Evolutionary conservation across 1,140 invertebrate species (phyloP).

Genomic region (Cotesia typhae): DNA sequence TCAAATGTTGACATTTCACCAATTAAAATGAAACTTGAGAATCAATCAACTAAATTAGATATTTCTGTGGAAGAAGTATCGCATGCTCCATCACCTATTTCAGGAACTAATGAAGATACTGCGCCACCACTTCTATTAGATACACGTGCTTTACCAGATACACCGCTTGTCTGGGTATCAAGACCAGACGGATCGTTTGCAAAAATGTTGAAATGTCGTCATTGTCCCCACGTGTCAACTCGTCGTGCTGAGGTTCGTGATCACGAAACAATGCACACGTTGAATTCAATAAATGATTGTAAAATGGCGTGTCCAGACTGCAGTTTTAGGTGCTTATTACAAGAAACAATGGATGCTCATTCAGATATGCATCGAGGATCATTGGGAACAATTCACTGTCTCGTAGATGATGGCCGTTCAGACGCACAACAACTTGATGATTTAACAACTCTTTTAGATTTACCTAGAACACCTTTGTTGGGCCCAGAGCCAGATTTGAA

Average conservation of each 20-base stretch:
- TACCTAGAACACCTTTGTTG: constrained; percentile 46
- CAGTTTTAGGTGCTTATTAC: constrained; percentile 81
- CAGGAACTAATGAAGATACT: not conserved
- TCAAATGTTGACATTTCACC: constrained; percentile 43
- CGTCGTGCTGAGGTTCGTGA: constrained; percentile 83
- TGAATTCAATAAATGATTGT: constrained; percentile 59
- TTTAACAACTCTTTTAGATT: constrained; percentile 57
- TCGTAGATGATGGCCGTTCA: constrained; percentile 69
- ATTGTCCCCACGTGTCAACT: constrained; percentile 84
- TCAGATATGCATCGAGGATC: constrained; percentile 79
- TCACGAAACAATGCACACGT: constrained; percentile 84
- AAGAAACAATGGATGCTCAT: constrained; percentile 79
- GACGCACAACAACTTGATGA: constrained; percentile 77
- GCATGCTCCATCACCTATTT: not conserved
- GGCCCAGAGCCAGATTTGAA: constrained; percentile 55
- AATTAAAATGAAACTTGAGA: constrained; percentile 40
- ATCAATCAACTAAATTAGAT: constrained; percentile 18
- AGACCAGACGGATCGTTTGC: constrained; percentile 73
- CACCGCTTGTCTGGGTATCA: constrained; percentile 78
- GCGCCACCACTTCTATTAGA: constrained; percentile 56
- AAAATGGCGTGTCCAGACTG: constrained; percentile 75
- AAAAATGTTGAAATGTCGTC: constrained; percentile 87
- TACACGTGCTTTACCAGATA: constrained; percentile 63
- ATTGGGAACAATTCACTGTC: constrained; percentile 74
- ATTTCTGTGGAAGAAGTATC: constrained; percentile 14